phyloP scores from a whole-genome alignment of 2,888 invertebrate species.

The Troides oblongomaculatus region DNA sequence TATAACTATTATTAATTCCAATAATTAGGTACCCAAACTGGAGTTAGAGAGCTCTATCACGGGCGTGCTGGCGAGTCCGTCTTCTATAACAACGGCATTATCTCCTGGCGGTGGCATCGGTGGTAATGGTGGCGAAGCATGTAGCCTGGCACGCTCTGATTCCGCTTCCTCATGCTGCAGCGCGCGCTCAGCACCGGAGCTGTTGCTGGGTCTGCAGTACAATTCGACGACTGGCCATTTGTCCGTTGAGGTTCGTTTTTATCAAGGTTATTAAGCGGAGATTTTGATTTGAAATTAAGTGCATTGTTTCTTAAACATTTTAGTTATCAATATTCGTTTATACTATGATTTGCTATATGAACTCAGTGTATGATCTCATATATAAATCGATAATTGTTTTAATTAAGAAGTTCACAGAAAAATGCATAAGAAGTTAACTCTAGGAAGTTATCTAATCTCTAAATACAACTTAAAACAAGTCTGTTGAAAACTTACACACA shows the following conservation, averaged over 20 bases:
- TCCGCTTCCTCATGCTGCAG: slow-evolving; percentile 97
- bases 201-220: slow-evolving; percentile 94
- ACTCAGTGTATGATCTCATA: too few relatives aligned
- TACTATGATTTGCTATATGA: too few relatives aligned
- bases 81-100: slow-evolving; percentile 56
- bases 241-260: slow-evolving; percentile 88
- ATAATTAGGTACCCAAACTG: slow-evolving; percentile 60
- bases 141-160: slow-evolving; percentile 93
- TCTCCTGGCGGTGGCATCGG: slow-evolving; percentile 42
- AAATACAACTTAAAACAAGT: too few relatives aligned
- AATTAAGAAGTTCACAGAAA: too few relatives aligned
- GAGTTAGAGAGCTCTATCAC: slow-evolving; percentile 58
- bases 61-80: slow-evolving; percentile 65
- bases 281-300: too few relatives aligned
- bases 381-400: too few relatives aligned
- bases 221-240: slow-evolving; percentile 96
- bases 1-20: too few relatives aligned
- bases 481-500: too few relatives aligned
- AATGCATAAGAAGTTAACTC: too few relatives aligned
- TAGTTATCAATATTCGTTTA: too few relatives aligned
- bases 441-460: too few relatives aligned
- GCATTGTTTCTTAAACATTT: too few relatives aligned
- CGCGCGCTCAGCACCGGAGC: slow-evolving; percentile 93
- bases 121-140: slow-evolving; percentile 57
- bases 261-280: not conserved